Base-by-base conservation (phyloP, 2,113 vertebrate genomes). In the Panthera leo region DNA sequence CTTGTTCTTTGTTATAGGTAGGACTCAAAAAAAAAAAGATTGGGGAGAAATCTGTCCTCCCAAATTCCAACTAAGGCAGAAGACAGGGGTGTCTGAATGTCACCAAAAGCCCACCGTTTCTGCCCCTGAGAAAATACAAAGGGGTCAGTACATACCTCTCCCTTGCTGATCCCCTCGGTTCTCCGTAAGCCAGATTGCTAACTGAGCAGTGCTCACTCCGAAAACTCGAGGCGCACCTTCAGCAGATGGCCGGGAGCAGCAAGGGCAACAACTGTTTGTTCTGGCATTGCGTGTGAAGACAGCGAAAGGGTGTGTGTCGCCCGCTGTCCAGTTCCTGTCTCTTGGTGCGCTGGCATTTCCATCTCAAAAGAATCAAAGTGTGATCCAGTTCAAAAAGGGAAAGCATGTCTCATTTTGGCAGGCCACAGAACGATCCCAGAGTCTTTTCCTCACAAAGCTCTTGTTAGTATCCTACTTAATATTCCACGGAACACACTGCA, bases 361-460 rank as follows among this genome's bases (percentile, higher is more conserved):
- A 96, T 92, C 65, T 78, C 80, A 76, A 70, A 95, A 94, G 85
- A 48, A 85, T 51, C 67, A 6, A 71, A 80, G 86, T 39, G 34
- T 39, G 53, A 89, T 27, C 68, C 29, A 7, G 39, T 58, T 58
- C 1, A 0, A 39, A 78, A 83, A 67, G 42, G 61, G 63, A 90
- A 91, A 70, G 61, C 51, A 2, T 3, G 65, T 58, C 29, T 71
- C 19, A 9, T 42, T 91, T 85, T 65, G 86, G 63, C 73, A 67
- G 48, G 45, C 73, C 55, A 5, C 3, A 13, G 68, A 75, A 82
- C 34, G 27, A 55, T 29, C 79, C 87, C 65, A 21, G 23, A 82
- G 65, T 18, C 89, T 80, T 61, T 31, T 19, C 71, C 80, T 70
- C 94, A 87, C 93, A 92, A 39, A 89, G 80, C 36, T 10, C 65